Evolutionary conservation across 2,797 vertebrate genomes (phyloP), one percentile per base, ranked within the genome.

Genomic region (Crocidura indochinensis): DNA sequence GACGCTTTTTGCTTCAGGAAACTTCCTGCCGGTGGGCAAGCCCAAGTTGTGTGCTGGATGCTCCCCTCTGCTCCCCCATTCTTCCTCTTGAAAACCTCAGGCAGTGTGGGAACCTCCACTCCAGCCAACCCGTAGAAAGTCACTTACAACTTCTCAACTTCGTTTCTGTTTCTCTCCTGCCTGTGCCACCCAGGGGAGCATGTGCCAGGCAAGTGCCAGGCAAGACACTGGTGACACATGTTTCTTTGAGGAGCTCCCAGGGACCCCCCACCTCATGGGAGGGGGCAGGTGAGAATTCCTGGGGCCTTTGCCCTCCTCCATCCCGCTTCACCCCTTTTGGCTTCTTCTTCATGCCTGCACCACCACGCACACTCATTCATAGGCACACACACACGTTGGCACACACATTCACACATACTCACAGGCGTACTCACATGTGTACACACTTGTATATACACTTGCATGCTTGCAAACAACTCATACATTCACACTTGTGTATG

Each of bases 1-100:
- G 96, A 91, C 24, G 94, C 80, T 72, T 92, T 95, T 91, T 95
- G 86, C 94, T 95, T 87, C 51, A 80, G 96, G 95, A 91, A 87
- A 95, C 94, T 95, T 97, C 93, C 96, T 96, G 96, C 79, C 78
- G 90, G 72, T 91, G 91, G 87, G 94, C 87, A 79, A 79, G 92
- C 73, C 91, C 1, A 10, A 85, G 80, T 92, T 86, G 65, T 27
- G 14, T 26, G n/a, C 62, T 74, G 0, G 0, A 90, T 60, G 79
- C 69, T 64, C 86, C 56, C 84, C 56, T 20, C 53, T 10, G 5
- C 38, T 20, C 7, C 10, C 31, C 80, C 0, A 5, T 68, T 86
- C 87, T 85, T 89, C 74, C 79, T 91, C 83, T 91, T 93, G 51
- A 82, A 90, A 86, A 88, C 68, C 75, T 24, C 26, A 19, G 74